A percentile compares a stretch with the other conserved stretches of the same genome.
Evolutionary conservation across 2,113 vertebrate genomes (phyloP).

Genomic region (Tautogolabrus adspersus): DNA sequence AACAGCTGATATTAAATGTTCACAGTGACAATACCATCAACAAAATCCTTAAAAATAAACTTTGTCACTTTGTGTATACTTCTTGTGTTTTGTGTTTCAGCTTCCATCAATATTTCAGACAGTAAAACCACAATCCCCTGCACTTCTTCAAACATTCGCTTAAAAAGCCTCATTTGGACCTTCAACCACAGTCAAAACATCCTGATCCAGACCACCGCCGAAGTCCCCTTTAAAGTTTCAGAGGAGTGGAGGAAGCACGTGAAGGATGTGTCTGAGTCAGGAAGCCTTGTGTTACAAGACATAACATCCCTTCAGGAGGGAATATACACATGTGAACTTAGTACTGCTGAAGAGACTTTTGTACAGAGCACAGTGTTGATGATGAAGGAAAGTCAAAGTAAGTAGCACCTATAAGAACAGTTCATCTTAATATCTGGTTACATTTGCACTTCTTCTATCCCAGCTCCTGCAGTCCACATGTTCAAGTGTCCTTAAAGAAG

Average conservation of each 20-base stretch:
- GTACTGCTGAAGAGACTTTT: neutral
- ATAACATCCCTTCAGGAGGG: neutral
- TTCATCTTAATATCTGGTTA: too few relatives aligned
- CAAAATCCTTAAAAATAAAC: too few relatives aligned
- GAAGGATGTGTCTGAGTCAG: neutral
- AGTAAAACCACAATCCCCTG: constrained; percentile 37
- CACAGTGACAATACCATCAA: too few relatives aligned
- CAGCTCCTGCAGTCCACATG: too few relatives aligned
- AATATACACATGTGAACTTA: constrained; percentile 49
- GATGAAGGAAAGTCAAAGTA: too few relatives aligned
- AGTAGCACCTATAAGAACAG: too few relatives aligned
- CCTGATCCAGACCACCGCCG: neutral
- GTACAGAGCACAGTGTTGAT: neutral
- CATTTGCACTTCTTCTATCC: too few relatives aligned
- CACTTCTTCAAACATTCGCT: neutral
- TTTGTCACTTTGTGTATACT: too few relatives aligned
- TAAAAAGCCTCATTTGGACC: constrained; percentile 14
- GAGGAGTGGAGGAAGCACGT: neutral
- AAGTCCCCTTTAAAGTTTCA: neutral
- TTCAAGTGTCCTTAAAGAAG: too few relatives aligned
- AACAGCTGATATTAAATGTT: too few relatives aligned
- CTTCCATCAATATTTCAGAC: neutral
- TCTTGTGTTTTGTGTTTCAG: neutral
- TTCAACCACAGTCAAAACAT: constrained; percentile 22
- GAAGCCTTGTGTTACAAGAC: constrained; percentile 10